phyloP scores from a whole-genome alignment of 23 tunicate species.

The Phallusia fumigata region DNA sequence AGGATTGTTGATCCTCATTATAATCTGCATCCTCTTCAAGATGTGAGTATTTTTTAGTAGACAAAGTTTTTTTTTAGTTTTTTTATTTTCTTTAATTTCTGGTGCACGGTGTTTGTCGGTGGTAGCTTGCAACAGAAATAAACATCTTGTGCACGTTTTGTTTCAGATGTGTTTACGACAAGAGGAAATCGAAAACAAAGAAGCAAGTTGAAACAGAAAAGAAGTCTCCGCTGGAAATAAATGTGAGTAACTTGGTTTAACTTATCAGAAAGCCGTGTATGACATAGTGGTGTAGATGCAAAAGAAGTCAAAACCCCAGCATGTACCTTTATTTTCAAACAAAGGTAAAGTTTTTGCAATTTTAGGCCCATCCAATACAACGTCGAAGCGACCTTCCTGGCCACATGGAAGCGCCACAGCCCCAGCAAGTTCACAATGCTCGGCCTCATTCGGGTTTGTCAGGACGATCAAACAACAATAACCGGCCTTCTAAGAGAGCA shows the following conservation, averaged over 20 bases:
- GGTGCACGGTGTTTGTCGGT: too few species aligned
- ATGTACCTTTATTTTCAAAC: too few species aligned
- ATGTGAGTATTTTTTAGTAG: slow-evolving; percentile 2
- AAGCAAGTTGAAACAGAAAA: not conserved
- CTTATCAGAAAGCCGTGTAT: too few species aligned
- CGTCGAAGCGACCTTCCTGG: slow-evolving; percentile 9
- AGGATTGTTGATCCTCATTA: slow-evolving; percentile 1
- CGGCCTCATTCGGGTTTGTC: not conserved
- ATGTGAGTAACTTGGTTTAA: not conserved
- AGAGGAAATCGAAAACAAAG: not conserved
- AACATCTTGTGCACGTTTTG: not conserved
- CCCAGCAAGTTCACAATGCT: not conserved
- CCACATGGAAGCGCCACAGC: not conserved
- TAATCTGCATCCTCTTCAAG: slow-evolving; percentile 2
- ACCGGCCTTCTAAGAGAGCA: not conserved
- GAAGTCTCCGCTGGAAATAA: not conserved
- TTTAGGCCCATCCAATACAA: slow-evolving; percentile 20
- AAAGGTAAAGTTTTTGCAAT: not conserved
- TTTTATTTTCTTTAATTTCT: too few species aligned
- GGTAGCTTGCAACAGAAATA: too few species aligned
- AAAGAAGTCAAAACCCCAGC: too few species aligned
- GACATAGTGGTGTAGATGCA: too few species aligned
- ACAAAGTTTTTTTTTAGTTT: too few species aligned
- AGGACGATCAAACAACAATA: not conserved
- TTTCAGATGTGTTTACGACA: slow-evolving; percentile 7